Evolutionary conservation across 2,113 vertebrate genomes (phyloP).

Genomic region (Mola mola): DNA sequence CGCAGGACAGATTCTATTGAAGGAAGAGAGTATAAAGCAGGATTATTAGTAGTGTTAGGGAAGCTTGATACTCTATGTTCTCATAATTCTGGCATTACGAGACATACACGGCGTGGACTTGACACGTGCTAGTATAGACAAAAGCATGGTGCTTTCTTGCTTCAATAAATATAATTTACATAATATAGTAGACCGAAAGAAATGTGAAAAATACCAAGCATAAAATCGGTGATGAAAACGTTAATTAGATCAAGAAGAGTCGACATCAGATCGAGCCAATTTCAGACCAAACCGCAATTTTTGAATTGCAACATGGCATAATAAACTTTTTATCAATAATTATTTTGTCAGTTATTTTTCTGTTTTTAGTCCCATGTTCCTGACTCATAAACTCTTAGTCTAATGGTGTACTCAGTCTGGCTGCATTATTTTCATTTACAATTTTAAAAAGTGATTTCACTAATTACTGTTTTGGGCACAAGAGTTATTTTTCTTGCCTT

Average conservation of each 20-base stretch:
- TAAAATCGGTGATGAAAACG: slow-evolving; percentile 73
- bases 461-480: slow-evolving; percentile 22
- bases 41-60: slow-evolving; percentile 34
- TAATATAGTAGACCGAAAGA: too few species aligned
- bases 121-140: slow-evolving; percentile 12
- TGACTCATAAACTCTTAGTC: slow-evolving; percentile 2
- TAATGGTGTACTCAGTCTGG: background rate
- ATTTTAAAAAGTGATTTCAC: slow-evolving; percentile 13
- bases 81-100: slow-evolving; percentile 14
- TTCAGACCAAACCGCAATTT: too few species aligned
- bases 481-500: slow-evolving; percentile 4
- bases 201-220: too few species aligned
- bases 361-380: background rate
- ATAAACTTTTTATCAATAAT: too few species aligned
- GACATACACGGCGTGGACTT: background rate
- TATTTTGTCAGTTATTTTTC: slow-evolving; percentile 14
- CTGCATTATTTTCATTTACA: slow-evolving; percentile 8
- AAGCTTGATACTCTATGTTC: slow-evolving; percentile 6
- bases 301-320: too few species aligned
- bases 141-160: slow-evolving; percentile 9
- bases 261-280: slow-evolving; percentile 53
- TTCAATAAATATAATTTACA: too few species aligned
- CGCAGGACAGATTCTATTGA: slow-evolving; percentile 5
- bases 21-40: slow-evolving; percentile 24
- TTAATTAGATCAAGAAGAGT: slow-evolving; percentile 57